A percentile compares a stretch with the other conserved stretches of the same genome.
Evolutionary conservation across 2,113 vertebrate genomes (phyloP).

Genomic region (Aleadryas rufinucha): DNA sequence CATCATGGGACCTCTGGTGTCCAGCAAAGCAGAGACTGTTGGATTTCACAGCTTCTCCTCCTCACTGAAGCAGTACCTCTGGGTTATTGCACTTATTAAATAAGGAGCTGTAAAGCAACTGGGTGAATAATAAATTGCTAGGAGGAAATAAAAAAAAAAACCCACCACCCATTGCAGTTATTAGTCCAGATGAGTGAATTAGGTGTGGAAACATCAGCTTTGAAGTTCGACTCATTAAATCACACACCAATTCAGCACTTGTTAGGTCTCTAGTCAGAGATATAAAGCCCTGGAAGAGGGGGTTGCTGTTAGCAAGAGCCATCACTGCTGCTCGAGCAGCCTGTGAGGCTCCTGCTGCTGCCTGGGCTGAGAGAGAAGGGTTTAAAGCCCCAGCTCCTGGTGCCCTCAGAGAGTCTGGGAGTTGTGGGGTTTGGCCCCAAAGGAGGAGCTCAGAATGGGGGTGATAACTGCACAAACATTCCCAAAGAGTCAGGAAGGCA

Average conservation of each 20-base stretch:
- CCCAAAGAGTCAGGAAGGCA: background rate
- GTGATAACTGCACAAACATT: background rate
- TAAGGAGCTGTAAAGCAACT: conserved; percentile 40
- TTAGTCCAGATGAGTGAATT: conserved; percentile 58
- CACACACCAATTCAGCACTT: conserved; percentile 40
- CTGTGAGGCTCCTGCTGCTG: background rate
- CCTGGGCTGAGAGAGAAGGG: background rate
- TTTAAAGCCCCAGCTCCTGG: background rate
- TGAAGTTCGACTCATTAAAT: conserved; percentile 42
- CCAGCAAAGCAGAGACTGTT: background rate
- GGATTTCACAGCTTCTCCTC: conserved; percentile 21
- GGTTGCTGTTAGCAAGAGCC: background rate
- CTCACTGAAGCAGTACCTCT: background rate
- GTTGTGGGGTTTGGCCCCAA: background rate
- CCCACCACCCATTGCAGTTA: conserved; percentile 2
- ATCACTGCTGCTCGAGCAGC: background rate
- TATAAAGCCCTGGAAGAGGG: background rate
- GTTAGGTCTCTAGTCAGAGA: conserved; percentile 42
- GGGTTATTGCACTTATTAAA: conserved; percentile 46
- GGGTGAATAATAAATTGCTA: conserved; percentile 42
- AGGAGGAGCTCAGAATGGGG: background rate
- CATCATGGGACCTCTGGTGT: background rate
- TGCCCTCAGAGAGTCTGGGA: background rate
- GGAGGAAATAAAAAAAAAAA: background rate
- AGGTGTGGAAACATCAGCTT: conserved; percentile 44